Conservation (phyloP, 2,113 vertebrate species). For the Callaeas wilsoni region DNA sequence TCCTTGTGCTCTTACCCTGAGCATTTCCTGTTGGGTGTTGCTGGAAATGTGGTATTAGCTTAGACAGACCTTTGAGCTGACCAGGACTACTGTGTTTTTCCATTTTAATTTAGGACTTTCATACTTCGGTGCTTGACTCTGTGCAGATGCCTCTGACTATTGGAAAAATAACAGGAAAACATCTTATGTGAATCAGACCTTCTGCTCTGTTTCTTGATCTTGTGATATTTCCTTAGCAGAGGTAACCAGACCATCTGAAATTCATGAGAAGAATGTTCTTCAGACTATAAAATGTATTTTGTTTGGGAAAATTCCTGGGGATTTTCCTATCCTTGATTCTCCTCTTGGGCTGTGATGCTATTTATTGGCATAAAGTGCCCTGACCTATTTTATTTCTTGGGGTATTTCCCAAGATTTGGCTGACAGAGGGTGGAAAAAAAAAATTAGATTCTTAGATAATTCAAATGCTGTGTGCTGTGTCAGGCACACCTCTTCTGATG, state of each 20-base stretch:
- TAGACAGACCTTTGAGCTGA: background rate
- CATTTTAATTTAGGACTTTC: background rate
- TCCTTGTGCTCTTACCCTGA: background rate
- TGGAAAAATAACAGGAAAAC: background rate
- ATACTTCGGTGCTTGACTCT: background rate
- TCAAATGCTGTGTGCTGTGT: background rate
- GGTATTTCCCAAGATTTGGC: background rate
- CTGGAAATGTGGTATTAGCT: background rate
- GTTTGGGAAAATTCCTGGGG: background rate
- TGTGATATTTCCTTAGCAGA: background rate
- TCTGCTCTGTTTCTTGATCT: background rate
- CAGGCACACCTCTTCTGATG: background rate
- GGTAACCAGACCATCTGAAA: background rate
- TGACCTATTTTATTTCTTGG: slow-evolving; percentile 4
- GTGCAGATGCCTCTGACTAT: background rate
- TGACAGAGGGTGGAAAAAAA: background rate
- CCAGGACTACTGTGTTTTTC: background rate
- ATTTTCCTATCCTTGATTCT: slow-evolving; percentile 26
- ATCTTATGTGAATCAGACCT: background rate
- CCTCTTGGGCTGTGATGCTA: background rate
- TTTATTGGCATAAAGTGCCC: background rate
- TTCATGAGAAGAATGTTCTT: background rate
- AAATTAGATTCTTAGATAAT: slow-evolving; percentile 22
- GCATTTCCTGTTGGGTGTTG: background rate
- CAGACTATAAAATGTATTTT: background rate